Evolutionary conservation across 1,140 invertebrate genomes (phyloP).

Genomic region (Drosophila yakuba): DNA sequence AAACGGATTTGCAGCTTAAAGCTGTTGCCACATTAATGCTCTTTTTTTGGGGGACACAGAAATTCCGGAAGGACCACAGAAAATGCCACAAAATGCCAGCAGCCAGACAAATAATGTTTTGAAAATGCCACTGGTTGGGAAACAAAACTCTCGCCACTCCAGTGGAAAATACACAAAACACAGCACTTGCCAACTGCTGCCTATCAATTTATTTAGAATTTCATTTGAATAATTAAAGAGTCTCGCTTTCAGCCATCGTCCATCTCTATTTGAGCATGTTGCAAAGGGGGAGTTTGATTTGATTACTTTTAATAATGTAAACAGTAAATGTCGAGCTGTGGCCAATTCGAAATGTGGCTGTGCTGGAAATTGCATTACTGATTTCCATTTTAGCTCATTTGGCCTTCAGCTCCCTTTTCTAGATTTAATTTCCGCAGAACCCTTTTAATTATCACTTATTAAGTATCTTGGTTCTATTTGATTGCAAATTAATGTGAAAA

Average conservation of each 20-base stretch:
- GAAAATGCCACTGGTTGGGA: constrained; percentile 24
- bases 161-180: constrained; percentile 1
- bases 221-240: constrained; percentile 62
- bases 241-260: constrained; percentile 20
- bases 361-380: constrained; percentile 26
- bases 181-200: constrained; percentile 25
- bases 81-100: constrained; percentile 41
- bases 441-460: not conserved
- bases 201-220: constrained; percentile 40
- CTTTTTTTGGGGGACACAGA: not conserved
- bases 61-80: constrained; percentile 29
- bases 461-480: not conserved
- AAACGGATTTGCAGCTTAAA: constrained; percentile 40
- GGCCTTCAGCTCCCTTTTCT: not conserved
- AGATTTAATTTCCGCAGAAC: not conserved
- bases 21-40: constrained; percentile 16
- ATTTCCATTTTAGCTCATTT: constrained; percentile 24
- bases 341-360: constrained; percentile 34
- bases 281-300: constrained; percentile 46
- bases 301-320: constrained; percentile 51
- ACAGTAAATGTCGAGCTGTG: constrained; percentile 33
- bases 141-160: constrained; percentile 15
- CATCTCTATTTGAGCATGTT: constrained; percentile 15
- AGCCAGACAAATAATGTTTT: constrained; percentile 41
- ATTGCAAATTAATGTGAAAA: not conserved